These are phyloP conservation scores for Caenorhabditis sp. DNA, from an alignment of 2,888 invertebrate genomes.

Conservation along the genomic window DNA sequence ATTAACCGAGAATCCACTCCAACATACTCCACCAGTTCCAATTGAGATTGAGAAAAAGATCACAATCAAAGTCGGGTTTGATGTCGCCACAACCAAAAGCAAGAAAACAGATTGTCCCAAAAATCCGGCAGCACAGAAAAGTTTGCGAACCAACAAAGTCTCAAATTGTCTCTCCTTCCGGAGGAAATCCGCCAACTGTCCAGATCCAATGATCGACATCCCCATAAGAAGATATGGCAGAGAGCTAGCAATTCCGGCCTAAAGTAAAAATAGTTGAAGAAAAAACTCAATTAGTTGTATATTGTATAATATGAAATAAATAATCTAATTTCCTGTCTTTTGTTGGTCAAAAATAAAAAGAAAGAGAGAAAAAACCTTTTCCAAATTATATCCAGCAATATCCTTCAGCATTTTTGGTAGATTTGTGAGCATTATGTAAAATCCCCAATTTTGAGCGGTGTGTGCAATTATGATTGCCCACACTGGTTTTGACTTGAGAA, in stretches of 20 bases:
- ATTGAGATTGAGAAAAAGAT: constrained; percentile 87
- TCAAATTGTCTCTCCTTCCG: constrained; percentile 72
- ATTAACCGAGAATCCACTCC: constrained; percentile 84
- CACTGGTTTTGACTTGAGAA: constrained; percentile 72
- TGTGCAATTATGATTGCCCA: constrained; percentile 74
- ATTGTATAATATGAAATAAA: neutral
- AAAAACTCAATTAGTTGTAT: neutral
- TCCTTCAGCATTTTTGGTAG: constrained; percentile 73
- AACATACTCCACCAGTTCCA: constrained; percentile 87
- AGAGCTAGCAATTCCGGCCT: constrained; percentile 85
- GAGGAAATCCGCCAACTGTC: constrained; percentile 84
- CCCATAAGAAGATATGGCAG: constrained; percentile 90
- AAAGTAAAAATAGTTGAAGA: constrained; percentile 56
- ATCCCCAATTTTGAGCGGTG: constrained; percentile 74
- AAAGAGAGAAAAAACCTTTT: constrained; percentile 39
- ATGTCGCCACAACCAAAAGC: constrained; percentile 82
- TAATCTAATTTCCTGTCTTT: neutral
- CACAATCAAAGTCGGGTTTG: constrained; percentile 78
- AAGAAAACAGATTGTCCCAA: constrained; percentile 85
- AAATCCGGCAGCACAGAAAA: constrained; percentile 77
- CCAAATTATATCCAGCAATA: constrained; percentile 67
- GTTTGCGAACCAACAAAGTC: constrained; percentile 78
- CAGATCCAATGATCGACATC: constrained; percentile 81
- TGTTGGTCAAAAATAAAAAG: no score
- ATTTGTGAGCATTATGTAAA: constrained; percentile 74